Conservation (phyloP, 1,140 invertebrate genomes). For the Cotesia chilonis region DNA sequence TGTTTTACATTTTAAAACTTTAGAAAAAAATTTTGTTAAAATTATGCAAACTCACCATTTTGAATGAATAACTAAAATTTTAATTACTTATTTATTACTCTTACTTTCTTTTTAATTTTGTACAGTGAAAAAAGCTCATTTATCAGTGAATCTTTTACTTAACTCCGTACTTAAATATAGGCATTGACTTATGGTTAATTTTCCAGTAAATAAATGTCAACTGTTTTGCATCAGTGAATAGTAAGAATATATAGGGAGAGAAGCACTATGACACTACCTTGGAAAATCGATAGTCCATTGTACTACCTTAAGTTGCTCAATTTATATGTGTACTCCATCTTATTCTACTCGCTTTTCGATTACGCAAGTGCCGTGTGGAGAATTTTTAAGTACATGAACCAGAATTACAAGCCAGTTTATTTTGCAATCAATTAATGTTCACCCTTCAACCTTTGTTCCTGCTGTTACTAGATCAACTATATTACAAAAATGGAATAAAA, state of each 20-base stretch:
- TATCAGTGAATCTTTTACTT: constrained; percentile 28
- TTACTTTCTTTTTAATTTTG: too few relatives aligned
- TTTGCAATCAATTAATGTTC: not conserved
- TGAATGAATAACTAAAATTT: too few relatives aligned
- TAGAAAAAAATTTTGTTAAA: too few relatives aligned
- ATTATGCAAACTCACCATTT: too few relatives aligned
- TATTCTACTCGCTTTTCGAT: constrained; percentile 39
- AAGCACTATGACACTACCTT: constrained; percentile 21
- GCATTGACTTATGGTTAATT: constrained; percentile 51
- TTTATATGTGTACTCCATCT: constrained; percentile 52
- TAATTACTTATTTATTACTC: too few relatives aligned
- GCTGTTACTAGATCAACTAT: too few relatives aligned
- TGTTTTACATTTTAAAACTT: too few relatives aligned
- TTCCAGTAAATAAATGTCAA: constrained; percentile 55
- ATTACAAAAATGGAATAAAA: too few relatives aligned
- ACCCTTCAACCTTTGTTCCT: not conserved
- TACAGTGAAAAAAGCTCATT: too few relatives aligned
- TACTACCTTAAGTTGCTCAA: constrained; percentile 53
- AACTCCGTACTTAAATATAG: constrained; percentile 11
- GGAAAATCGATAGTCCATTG: constrained; percentile 59
- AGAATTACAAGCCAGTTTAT: constrained; percentile 4
- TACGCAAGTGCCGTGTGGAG: constrained; percentile 16
- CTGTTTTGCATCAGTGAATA: constrained; percentile 14
- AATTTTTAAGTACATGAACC: constrained; percentile 26
- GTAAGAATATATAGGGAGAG: constrained; percentile 18